Base-by-base conservation (phyloP, 1,140 invertebrate species). In the Phymastichus coffea region DNA sequence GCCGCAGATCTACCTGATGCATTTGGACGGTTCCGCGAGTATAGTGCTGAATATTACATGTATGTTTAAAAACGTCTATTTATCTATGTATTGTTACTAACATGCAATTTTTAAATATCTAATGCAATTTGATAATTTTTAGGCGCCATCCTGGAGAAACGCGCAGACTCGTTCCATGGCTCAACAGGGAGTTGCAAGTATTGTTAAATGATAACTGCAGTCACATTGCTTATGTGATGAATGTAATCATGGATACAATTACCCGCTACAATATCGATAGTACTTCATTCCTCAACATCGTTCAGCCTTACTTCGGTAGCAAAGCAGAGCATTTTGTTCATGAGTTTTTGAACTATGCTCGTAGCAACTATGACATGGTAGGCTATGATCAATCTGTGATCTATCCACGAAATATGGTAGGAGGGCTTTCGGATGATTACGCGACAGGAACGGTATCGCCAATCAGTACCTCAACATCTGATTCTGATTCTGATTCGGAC, bases 321-420 rank as follows among this genome's bases (percentile, higher is more conserved):
- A 81, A 84, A 56, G 88, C 87, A 0, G 83, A 86, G 58, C 92
- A 95, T 73, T 97, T 98, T 77, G 82, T 93, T 33, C 93, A 96
- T 68, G 95, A 98, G 73, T 84, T 97, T 58, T 87, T 88, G 62
- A 87, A 86, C 72, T 98, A 92, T 82, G 92, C 94, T 35, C 84
- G 86, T 23, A 92, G 90, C 8, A 90, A 91, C 0, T 92, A 88
- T 73, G 92, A 94, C 68, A 86, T 96, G 82, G 79, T 87, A 44
- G 88, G 87, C 20, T 91, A 90, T 68, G 88, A 91, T 69, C 75
- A 84, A 35, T 61, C 77, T 60, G 73, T 81, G 44, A 70, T 67
- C 40, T 84, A 85, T 61, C 58, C 67, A 12, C 61, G 63, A n/a
- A 46, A 41, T 30, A 41, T 30, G 49, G 57, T 61, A 61, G 8